Evolutionary conservation across 1,140 invertebrate genomes (phyloP), one percentile per base, ranked within the genome.

Genomic region (Daktulosphaira vitifoliae): DNA sequence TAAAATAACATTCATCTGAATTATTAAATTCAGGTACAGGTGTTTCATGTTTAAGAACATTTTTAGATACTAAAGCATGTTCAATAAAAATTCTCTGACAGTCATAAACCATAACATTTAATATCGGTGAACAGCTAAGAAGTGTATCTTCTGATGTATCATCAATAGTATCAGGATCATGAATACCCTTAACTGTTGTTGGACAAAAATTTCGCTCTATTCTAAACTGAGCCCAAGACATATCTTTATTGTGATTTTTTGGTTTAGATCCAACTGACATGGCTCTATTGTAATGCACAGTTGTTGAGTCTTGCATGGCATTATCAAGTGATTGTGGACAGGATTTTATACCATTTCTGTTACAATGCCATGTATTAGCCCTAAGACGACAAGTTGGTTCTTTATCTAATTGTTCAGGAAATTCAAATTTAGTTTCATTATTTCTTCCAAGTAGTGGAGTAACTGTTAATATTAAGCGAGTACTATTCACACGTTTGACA

Each of bases 201-300:
- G 22, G 8, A 44, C 20, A 25, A 8, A 46, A 62, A 29, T 29
- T 22, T 13, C 13, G 42, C 15, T 62, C 25, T 20, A n/a, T 3
- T 11, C 13, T 44, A 13, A 48, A 11, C 18, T 20, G 56, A 20
- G 39, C 16, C 56, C 42, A 62, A n/a, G 56, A 29, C 42, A 62
- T 20, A 29, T 62, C 42, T 8, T 26, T 25, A 7, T n/a, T n/a
- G 3, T 39, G 33, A 23, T 23, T 38, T 2, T n/a, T 25, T 22
- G 56, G 56, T 4, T 46, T 62, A 7, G 56, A 62, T 20, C 56
- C 56, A 1, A 62, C 42, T n/a, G 56, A 62, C 56, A 62, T 48
- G 11, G 56, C 29, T 16, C 56, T 26, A 1, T 48, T 18, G 18
- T 48, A 62, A 26, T 29, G 54, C 6, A 13, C 18, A 16, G 39